Conservation (phyloP, 2,797 vertebrate genomes). For the Lindbergichthys nudifrons region DNA sequence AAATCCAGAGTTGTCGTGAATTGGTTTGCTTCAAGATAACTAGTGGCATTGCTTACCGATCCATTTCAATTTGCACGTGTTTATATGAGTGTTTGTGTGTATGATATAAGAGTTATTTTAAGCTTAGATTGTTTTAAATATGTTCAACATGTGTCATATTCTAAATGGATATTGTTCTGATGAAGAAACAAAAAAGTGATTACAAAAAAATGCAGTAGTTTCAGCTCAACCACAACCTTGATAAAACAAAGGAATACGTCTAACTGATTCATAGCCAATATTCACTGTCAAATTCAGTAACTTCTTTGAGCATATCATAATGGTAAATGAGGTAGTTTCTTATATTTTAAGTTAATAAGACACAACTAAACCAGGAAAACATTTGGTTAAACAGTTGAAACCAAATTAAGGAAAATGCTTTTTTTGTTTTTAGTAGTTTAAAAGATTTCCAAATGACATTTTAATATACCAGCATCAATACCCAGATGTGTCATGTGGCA, state of each 20-base stretch:
- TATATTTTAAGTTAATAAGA: background rate
- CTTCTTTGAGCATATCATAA: background rate
- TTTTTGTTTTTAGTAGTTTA: background rate
- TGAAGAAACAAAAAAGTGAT: background rate
- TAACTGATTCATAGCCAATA: background rate
- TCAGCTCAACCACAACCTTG: background rate
- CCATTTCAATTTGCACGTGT: too few species aligned
- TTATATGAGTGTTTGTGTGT: background rate
- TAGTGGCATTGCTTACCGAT: too few species aligned
- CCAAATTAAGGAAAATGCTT: background rate
- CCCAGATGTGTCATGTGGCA: slow-evolving; percentile 21
- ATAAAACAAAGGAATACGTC: background rate
- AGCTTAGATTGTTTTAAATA: background rate
- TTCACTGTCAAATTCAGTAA: background rate
- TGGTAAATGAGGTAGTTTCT: background rate
- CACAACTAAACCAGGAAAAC: background rate
- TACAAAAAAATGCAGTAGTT: too few species aligned
- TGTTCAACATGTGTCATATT: slow-evolving; percentile 4
- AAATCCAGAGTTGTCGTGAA: background rate
- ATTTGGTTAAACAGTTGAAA: background rate
- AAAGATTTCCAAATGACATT: background rate
- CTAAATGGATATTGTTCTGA: background rate
- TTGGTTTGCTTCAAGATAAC: background rate
- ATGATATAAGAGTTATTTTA: background rate
- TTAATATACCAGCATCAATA: slow-evolving; percentile 9